These are phyloP conservation scores for Pelvicachromis taeniatus DNA, from an alignment of 2,113 vertebrate species.

Conservation along the genomic window DNA sequence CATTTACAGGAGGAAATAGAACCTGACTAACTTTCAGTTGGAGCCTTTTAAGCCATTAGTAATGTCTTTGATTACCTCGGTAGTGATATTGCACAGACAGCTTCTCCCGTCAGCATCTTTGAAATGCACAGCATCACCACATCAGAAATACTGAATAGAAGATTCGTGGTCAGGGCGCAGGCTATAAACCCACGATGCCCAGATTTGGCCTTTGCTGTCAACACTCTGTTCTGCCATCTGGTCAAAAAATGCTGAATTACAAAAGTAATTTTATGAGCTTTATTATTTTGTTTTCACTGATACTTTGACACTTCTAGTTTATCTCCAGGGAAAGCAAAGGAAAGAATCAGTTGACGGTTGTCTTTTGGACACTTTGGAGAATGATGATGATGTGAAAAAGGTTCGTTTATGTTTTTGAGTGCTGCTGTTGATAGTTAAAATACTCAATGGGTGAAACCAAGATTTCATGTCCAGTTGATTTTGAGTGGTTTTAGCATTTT, in stretches of 20 bases:
- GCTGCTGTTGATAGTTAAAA: background rate
- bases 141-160: background rate
- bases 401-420: background rate
- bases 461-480: background rate
- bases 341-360: background rate
- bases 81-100: background rate
- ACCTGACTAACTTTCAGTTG: background rate
- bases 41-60: background rate
- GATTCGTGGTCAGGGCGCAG: background rate
- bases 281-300: background rate
- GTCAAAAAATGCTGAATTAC: background rate
- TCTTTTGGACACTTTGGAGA: background rate
- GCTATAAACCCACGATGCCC: background rate
- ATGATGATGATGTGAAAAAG: background rate
- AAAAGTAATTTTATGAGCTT: too few species aligned
- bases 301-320: background rate
- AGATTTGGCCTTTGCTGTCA: background rate
- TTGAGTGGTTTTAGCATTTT: background rate
- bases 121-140: background rate
- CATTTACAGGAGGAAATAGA: background rate
- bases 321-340: background rate
- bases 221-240: constrained; percentile 13
- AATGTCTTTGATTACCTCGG: background rate
- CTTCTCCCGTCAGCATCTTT: background rate
- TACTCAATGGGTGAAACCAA: background rate